Base-by-base conservation (phyloP, 2,797 vertebrate species). In the Thalassophryne amazonica region DNA sequence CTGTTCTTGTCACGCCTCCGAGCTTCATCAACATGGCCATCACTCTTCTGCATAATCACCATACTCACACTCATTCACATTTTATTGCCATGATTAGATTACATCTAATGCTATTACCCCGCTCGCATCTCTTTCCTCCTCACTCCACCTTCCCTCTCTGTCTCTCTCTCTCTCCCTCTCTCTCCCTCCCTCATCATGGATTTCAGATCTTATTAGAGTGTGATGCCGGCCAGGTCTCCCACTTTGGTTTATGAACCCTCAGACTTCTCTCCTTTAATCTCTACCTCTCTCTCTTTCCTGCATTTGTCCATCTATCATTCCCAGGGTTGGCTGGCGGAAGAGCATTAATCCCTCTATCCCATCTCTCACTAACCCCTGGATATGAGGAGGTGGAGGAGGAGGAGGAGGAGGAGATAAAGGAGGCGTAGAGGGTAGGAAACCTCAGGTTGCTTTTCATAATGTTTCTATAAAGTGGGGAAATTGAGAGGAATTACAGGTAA, bases 301-400 rank as follows among this genome's bases (percentile, higher is more conserved):
- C 80, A 77, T 86, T 84, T 88, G 84, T 88, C 88, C 87, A 91
- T 91, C 85, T 54, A 89, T 92, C 88, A 90, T 84, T 88, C 75
- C 71, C 82, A 84, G 79, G 87, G 85, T 81, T 88, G 83, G 82
- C 81, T 85, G 83, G 78, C 75, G 76, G 87, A 89, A 88, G 81
- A 88, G 85, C 85, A 90, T 90, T 88, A 91, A 91, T 91, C 88
- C 88, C 82, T 78, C 78, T 76, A 73, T 86, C 72, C 81, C 88
- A 89, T 90, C 86, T 76, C 76, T 90, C 88, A 88, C 85, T 81
- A n/a, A n/a, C 48, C 72, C 59, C 37, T 61, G 78, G 89, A 88
- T 87, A 87, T 88, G 84, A 89, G 77, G 67, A 75, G 76, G 78
- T 76, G 70, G 56, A 73, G 58, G 39, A 28, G 43, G 46, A 37